A percentile compares a stretch with the other conserved stretches of the same genome.
These are phyloP conservation scores for Diplolepis rosae DNA, from an alignment of 2,888 invertebrate species.

Conservation along the genomic window DNA sequence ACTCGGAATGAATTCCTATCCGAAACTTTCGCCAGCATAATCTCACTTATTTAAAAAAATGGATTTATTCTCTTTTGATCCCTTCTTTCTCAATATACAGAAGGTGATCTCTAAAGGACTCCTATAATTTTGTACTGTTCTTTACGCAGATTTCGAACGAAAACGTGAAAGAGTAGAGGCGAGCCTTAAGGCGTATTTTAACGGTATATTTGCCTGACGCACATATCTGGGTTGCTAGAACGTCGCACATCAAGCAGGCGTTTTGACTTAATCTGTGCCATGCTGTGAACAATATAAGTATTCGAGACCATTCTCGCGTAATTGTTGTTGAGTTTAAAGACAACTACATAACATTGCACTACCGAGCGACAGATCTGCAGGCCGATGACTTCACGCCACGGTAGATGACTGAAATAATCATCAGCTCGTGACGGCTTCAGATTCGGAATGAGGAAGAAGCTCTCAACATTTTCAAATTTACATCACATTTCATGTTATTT, in stretches of 20 bases:
- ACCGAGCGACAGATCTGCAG: constrained; percentile 4
- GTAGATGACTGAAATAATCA: not conserved
- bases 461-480: not conserved
- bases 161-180: constrained; percentile 2
- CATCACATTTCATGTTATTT: not conserved
- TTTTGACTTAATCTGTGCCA: constrained; percentile 18
- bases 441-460: not conserved
- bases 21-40: too few species aligned
- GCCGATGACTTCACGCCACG: constrained; percentile 7
- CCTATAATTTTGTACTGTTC: not conserved
- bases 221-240: constrained; percentile 30
- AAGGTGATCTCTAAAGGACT: not conserved
- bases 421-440: not conserved
- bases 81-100: too few species aligned
- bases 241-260: not conserved
- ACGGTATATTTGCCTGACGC: constrained; percentile 14
- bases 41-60: too few species aligned
- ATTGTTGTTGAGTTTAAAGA: constrained; percentile 8
- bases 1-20: too few species aligned
- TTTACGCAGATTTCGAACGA: not conserved
- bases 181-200: constrained; percentile 17
- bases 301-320: constrained; percentile 20
- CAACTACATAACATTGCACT: constrained; percentile 10
- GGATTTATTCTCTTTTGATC: too few species aligned
- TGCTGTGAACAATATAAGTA: not conserved